Conservation (phyloP, 2,113 vertebrate species). For the Alouatta palliata region DNA sequence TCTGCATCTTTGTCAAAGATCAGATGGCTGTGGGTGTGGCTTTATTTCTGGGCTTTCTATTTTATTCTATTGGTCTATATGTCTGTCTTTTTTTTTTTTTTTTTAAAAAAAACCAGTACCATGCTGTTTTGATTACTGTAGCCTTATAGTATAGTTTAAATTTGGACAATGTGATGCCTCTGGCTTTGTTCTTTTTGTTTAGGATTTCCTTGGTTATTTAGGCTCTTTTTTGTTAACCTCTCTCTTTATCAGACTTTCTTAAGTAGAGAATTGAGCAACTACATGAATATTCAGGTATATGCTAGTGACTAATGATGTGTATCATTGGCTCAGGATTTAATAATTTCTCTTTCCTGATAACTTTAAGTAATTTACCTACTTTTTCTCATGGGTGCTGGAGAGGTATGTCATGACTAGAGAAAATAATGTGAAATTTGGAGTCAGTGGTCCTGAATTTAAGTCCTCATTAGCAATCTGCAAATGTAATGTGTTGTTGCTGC, state of each 20-base stretch:
- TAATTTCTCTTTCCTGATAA: not conserved
- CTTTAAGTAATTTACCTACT: not conserved
- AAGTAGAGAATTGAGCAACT: not conserved
- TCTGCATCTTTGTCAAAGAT: no score
- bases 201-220: no score
- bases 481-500: not conserved
- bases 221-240: no score
- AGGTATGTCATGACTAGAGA: not conserved
- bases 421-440: not conserved
- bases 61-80: no score
- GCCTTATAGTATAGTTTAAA: no score
- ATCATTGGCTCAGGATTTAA: not conserved
- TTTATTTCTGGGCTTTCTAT: no score
- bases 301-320: not conserved
- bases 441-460: not conserved
- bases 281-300: slow-evolving; percentile 2
- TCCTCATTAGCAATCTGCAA: not conserved
- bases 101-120: no score
- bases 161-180: no score
- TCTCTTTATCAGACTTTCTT: not conserved
- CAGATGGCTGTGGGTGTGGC: no score
- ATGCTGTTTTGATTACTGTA: no score
- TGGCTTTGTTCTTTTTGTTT: no score
- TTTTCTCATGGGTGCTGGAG: not conserved
- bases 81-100: no score